These are phyloP conservation scores for Pangasius macronema DNA, from an alignment of 2,797 vertebrate genomes.

Conservation along the genomic window DNA sequence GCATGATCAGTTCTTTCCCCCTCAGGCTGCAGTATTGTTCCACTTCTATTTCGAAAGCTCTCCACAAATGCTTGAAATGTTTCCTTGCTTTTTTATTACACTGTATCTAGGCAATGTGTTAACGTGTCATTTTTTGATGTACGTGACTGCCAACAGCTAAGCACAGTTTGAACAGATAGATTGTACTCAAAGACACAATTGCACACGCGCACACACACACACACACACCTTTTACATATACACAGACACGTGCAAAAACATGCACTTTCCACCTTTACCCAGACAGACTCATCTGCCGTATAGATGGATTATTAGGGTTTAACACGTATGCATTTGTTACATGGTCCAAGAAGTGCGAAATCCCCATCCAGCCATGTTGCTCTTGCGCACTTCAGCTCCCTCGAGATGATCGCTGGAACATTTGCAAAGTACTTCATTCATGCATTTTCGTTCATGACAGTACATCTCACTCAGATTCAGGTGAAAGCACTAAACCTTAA, in stretches of 20 bases:
- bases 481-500: conserved; percentile 27
- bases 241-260: conserved; percentile 43
- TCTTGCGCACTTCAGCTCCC: conserved; percentile 10
- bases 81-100: conserved; percentile 75
- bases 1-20: conserved; percentile 76
- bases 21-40: conserved; percentile 74
- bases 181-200: conserved; percentile 19
- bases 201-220: conserved; percentile 9
- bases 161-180: conserved; percentile 35
- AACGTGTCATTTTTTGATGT: conserved; percentile 71
- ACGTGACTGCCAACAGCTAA: conserved; percentile 50
- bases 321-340: conserved; percentile 29
- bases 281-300: conserved; percentile 44
- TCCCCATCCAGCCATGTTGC: conserved; percentile 11
- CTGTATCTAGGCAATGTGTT: conserved; percentile 75
- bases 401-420: conserved; percentile 27
- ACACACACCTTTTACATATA: conserved; percentile 20
- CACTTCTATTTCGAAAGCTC: conserved; percentile 74
- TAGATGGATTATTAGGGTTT: conserved; percentile 34
- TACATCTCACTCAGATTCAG: conserved; percentile 32
- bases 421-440: conserved; percentile 47
- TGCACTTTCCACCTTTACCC: conserved; percentile 35
- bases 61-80: conserved; percentile 75
- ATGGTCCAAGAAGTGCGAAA: conserved; percentile 39
- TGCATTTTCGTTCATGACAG: conserved; percentile 32